Evolutionary conservation across 2,888 invertebrate species (phyloP).

Genomic region (Calameuta idolon): DNA sequence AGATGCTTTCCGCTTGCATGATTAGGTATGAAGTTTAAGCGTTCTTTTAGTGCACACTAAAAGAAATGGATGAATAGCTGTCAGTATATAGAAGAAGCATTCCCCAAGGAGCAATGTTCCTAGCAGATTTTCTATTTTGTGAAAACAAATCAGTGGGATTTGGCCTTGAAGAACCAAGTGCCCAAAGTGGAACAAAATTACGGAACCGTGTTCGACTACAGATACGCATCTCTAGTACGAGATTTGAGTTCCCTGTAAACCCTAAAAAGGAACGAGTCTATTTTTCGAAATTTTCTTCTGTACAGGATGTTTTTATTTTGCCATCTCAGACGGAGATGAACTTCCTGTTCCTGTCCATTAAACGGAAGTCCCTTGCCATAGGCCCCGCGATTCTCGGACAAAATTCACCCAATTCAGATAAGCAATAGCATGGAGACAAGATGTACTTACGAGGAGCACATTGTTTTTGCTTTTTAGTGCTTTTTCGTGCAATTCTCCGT

Average conservation of each 20-base stretch:
- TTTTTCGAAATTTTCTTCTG: slow-evolving; percentile 53
- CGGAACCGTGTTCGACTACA: neutral
- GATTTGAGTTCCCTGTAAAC: neutral
- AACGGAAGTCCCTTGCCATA: slow-evolving; percentile 66
- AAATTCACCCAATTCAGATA: slow-evolving; percentile 38
- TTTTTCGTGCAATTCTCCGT: slow-evolving; percentile 39
- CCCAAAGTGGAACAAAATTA: slow-evolving; percentile 33
- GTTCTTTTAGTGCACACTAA: slow-evolving; percentile 37
- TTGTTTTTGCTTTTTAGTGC: slow-evolving; percentile 44
- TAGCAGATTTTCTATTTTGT: slow-evolving; percentile 34
- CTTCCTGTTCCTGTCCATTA: slow-evolving; percentile 66
- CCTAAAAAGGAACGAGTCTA: slow-evolving; percentile 27
- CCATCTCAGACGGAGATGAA: slow-evolving; percentile 54
- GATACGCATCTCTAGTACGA: slow-evolving; percentile 10
- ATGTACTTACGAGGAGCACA: slow-evolving; percentile 57
- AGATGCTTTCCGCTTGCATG: slow-evolving; percentile 64
- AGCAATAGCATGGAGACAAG: slow-evolving; percentile 28
- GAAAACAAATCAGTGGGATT: slow-evolving; percentile 21
- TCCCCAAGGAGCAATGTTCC: slow-evolving; percentile 27
- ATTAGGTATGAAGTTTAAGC: slow-evolving; percentile 37
- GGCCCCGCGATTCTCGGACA: slow-evolving; percentile 53
- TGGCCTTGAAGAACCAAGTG: slow-evolving; percentile 42
- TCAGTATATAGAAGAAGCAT: slow-evolving; percentile 20
- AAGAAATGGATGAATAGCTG: slow-evolving; percentile 38
- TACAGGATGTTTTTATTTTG: slow-evolving; percentile 65